phyloP scores from a whole-genome alignment of 1,140 invertebrate species.

The Drosophila athabasca region DNA sequence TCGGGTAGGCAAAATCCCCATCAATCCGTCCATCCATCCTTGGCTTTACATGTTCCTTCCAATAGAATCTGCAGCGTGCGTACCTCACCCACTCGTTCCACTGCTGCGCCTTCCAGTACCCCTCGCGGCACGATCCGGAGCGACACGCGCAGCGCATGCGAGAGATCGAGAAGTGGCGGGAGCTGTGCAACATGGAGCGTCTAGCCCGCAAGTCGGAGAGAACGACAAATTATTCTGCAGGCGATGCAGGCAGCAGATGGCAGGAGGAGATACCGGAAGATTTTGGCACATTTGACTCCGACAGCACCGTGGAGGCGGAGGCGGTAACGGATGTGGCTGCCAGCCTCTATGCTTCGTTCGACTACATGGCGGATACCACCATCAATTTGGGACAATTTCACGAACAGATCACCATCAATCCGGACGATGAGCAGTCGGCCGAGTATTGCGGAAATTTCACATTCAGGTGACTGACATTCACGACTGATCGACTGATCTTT shows the following conservation, averaged over 20 bases:
- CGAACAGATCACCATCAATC: conserved; percentile 71
- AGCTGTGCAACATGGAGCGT: conserved; percentile 53
- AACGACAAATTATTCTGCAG: background rate
- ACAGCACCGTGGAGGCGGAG: background rate
- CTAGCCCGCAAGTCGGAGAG: conserved; percentile 1
- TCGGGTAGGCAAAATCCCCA: conserved; percentile 84
- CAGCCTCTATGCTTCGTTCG: conserved; percentile 29
- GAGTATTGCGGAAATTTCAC: conserved; percentile 81
- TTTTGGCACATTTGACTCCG: conserved; percentile 18
- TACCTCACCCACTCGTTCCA: conserved; percentile 93
- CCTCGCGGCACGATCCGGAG: conserved; percentile 89
- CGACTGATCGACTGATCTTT: background rate
- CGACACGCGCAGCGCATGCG: conserved; percentile 86
- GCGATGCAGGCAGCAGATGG: background rate
- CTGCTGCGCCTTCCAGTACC: conserved; percentile 94
- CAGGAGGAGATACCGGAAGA: conserved; percentile 10
- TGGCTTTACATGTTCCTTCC: background rate
- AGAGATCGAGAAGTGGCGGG: conserved; percentile 84
- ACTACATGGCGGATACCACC: conserved; percentile 67
- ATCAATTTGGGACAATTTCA: conserved; percentile 72
- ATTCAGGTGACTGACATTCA: conserved; percentile 50
- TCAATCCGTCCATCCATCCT: background rate
- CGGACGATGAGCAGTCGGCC: conserved; percentile 65
- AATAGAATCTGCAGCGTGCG: conserved; percentile 85
- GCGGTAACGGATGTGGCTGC: conserved; percentile 4